A percentile compares a stretch with the other conserved stretches of the same genome.
Conservation (phyloP, 2,113 vertebrate genomes). For the Casuarius casuarius region DNA sequence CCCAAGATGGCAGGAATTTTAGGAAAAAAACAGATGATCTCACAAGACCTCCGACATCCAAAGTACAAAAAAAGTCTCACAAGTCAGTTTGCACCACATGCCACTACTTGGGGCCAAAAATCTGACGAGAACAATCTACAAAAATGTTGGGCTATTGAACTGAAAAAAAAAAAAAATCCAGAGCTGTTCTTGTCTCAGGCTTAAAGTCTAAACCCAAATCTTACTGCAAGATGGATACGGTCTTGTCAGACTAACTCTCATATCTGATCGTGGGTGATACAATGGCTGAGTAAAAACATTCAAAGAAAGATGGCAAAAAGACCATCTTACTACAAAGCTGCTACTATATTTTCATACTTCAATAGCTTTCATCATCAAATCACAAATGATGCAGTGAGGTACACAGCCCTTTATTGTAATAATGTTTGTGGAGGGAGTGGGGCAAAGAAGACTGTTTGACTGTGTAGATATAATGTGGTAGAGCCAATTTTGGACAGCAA, state of each 20-base stretch:
- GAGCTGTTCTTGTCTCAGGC: neutral
- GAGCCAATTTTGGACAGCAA: neutral
- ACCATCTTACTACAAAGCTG: neutral
- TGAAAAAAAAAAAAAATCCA: neutral
- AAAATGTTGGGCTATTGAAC: constrained; percentile 8
- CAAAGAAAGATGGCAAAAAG: neutral
- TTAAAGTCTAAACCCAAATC: neutral
- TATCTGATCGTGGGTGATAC: neutral
- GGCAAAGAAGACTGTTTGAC: neutral
- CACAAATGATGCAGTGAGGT: neutral
- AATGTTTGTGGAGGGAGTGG: neutral
- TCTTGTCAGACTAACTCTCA: neutral
- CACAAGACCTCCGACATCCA: constrained; percentile 56
- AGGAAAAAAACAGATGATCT: constrained; percentile 51
- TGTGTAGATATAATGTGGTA: neutral
- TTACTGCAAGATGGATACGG: neutral
- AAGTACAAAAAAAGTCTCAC: constrained; percentile 27
- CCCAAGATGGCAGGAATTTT: constrained; percentile 49
- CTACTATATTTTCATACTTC: neutral
- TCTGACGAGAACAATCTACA: constrained; percentile 24
- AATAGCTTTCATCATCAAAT: neutral
- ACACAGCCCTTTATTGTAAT: neutral
- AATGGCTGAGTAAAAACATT: neutral
- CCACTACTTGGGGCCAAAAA: constrained; percentile 45
- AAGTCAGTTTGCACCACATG: constrained; percentile 52